These are phyloP conservation scores for Alaudala cheleensis DNA, from an alignment of 2,113 vertebrate genomes.

Conservation along the genomic window DNA sequence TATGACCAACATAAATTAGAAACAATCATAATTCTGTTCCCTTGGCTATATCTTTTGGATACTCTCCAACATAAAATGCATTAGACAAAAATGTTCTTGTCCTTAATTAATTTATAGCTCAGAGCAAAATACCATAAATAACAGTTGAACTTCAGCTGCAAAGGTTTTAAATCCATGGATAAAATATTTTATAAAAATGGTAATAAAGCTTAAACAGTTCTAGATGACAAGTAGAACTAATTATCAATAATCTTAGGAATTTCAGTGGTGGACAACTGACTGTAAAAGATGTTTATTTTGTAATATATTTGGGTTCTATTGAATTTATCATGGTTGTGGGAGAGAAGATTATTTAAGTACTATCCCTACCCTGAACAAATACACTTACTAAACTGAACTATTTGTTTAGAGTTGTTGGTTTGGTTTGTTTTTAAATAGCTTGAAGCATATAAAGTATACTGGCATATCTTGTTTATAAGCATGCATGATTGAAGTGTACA, in stretches of 20 bases:
- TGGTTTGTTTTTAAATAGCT: neutral
- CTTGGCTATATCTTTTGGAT: slow-evolving; percentile 46
- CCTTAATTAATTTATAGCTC: slow-evolving; percentile 46
- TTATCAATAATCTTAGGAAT: slow-evolving; percentile 70
- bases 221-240: slow-evolving; percentile 50
- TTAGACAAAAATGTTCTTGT: slow-evolving; percentile 51
- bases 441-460: neutral
- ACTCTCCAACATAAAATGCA: slow-evolving; percentile 32
- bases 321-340: neutral
- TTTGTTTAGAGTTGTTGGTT: neutral
- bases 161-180: neutral
- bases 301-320: neutral
- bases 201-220: neutral
- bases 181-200: neutral
- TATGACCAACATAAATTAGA: slow-evolving; percentile 14
- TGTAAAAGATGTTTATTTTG: slow-evolving; percentile 21
- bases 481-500: neutral
- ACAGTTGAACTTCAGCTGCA: slow-evolving; percentile 6
- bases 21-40: slow-evolving; percentile 38
- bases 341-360: neutral
- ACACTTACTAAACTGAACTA: neutral
- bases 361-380: neutral
- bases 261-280: slow-evolving; percentile 60
- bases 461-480: neutral
- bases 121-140: slow-evolving; percentile 54